phyloP scores from a whole-genome alignment of 2,113 vertebrate genomes.

The Prunella himalayana region DNA sequence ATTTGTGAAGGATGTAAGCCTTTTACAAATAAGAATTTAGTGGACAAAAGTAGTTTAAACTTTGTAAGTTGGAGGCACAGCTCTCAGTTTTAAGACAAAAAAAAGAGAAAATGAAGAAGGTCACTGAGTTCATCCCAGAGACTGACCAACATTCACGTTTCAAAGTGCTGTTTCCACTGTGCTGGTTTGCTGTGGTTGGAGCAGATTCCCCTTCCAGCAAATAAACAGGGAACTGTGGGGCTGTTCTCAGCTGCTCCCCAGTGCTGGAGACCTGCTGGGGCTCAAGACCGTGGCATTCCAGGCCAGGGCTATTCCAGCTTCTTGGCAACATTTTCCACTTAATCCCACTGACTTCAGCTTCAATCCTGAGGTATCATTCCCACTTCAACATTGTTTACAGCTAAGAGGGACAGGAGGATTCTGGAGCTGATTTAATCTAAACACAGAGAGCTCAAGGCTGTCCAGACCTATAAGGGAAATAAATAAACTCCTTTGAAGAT shows the following conservation, averaged over 20 bases:
- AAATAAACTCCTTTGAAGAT: conserved; percentile 55
- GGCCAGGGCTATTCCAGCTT: neutral
- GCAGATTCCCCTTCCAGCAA: neutral
- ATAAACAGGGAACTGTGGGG: fast-evolving
- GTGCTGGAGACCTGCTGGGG: neutral
- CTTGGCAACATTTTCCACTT: neutral
- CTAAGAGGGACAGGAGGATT: neutral
- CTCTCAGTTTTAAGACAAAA: neutral
- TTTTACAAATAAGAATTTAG: neutral
- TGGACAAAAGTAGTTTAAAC: neutral
- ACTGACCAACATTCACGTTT: fast-evolving
- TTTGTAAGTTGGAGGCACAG: neutral
- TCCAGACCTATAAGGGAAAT: conserved; percentile 39
- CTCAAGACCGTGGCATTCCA: neutral
- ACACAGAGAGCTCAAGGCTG: conserved; percentile 18
- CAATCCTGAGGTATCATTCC: neutral
- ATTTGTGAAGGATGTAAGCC: neutral
- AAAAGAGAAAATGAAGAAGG: neutral
- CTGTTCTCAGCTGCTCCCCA: neutral
- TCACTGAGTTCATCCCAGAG: neutral
- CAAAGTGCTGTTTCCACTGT: neutral
- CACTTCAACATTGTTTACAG: neutral
- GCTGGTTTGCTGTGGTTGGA: neutral
- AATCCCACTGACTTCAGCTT: neutral
- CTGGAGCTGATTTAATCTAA: conserved; percentile 50